Conservation (phyloP, 2,113 vertebrate genomes). For the Oriolus oriolus region DNA sequence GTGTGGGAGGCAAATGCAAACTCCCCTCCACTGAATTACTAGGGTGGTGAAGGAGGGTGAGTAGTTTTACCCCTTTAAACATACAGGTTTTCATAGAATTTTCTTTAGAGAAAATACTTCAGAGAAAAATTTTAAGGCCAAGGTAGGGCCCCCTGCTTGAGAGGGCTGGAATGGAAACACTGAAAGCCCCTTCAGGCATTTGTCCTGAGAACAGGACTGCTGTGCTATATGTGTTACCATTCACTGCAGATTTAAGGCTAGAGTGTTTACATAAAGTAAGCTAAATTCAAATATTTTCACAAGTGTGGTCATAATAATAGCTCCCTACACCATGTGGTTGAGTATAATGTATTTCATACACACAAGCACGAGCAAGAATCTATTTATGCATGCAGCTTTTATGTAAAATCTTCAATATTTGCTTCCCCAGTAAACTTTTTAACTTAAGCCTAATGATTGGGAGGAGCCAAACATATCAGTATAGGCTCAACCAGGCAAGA, state of each 20-base stretch:
- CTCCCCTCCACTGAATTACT: not conserved
- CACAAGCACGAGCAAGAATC: not conserved
- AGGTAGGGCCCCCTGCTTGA: not conserved
- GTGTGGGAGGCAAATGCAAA: not conserved
- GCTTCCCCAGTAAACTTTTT: not conserved
- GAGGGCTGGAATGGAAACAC: not conserved
- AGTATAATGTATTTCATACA: not conserved
- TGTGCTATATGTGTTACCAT: not conserved
- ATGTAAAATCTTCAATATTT: not conserved
- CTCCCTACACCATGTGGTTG: not conserved
- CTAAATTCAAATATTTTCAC: slow-evolving; percentile 57
- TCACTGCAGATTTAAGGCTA: not conserved
- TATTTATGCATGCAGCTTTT: not conserved
- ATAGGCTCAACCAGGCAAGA: not conserved
- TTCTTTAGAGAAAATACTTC: not conserved
- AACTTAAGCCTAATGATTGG: not conserved
- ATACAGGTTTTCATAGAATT: not conserved
- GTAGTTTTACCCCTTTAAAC: not conserved
- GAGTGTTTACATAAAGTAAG: slow-evolving; percentile 45
- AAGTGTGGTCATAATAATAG: not conserved
- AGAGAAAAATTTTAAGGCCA: not conserved
- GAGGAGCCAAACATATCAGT: not conserved
- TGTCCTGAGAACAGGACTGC: not conserved
- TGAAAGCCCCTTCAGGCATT: not conserved
- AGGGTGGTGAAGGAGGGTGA: too few species aligned